Conservation (phyloP, 2,113 vertebrate genomes). For the Oenanthe melanoleuca region DNA sequence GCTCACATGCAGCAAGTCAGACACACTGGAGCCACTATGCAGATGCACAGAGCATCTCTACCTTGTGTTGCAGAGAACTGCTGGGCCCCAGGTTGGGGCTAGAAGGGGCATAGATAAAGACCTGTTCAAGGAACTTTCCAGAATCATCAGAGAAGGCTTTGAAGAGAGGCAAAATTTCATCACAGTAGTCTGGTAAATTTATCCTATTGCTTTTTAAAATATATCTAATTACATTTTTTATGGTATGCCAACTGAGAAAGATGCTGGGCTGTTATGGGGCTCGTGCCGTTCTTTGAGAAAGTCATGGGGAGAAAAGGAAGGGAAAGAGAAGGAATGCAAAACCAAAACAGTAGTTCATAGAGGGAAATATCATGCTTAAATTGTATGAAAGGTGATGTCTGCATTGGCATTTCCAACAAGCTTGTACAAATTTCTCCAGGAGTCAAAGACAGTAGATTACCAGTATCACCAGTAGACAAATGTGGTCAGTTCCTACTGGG, state of each 20-base stretch:
- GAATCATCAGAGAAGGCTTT: not conserved
- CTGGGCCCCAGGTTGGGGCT: not conserved
- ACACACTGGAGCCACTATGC: not conserved
- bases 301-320: not conserved
- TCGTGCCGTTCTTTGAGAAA: not conserved
- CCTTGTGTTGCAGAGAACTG: not conserved
- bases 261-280: not conserved
- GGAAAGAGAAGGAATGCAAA: not conserved
- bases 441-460: not conserved
- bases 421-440: not conserved
- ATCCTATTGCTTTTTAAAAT: accelerated
- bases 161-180: not conserved
- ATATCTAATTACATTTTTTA: not conserved
- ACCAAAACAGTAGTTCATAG: not conserved
- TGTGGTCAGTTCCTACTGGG: not conserved
- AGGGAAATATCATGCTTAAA: not conserved
- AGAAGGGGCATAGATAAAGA: not conserved
- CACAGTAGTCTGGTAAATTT: not conserved
- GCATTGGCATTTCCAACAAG: not conserved
- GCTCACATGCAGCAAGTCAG: not conserved
- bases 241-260: not conserved
- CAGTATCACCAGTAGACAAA: not conserved
- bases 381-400: not conserved
- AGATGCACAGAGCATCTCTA: not conserved
- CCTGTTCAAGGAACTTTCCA: not conserved